A percentile compares a stretch with the other conserved stretches of the same genome.
These are phyloP conservation scores for Allolobophora icterica DNA, from an alignment of 2,888 invertebrate genomes.

Conservation along the genomic window DNA sequence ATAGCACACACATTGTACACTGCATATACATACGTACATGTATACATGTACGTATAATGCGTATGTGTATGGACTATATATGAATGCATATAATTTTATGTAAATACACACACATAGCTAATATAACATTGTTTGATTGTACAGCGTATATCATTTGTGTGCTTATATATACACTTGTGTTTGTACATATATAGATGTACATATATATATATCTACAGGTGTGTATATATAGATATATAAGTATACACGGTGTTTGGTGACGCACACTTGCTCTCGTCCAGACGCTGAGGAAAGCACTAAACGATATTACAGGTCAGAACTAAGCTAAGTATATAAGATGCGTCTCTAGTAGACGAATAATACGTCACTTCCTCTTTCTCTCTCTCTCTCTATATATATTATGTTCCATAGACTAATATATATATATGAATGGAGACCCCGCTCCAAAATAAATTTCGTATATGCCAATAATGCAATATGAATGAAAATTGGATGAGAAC, in stretches of 20 bases:
- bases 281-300: background rate
- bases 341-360: background rate
- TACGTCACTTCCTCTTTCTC: too few relatives aligned
- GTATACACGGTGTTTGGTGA: background rate
- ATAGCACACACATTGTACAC: too few relatives aligned
- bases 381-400: too few relatives aligned
- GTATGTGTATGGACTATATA: too few relatives aligned
- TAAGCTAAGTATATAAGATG: background rate
- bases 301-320: background rate
- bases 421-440: background rate
- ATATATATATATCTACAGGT: background rate
- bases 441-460: background rate
- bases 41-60: too few relatives aligned
- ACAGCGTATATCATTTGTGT: background rate
- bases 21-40: too few relatives aligned
- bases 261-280: background rate
- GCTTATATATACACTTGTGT: too few relatives aligned
- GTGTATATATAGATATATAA: background rate
- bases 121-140: background rate
- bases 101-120: background rate
- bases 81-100: background rate
- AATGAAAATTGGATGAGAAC: constrained; percentile 11
- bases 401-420: background rate
- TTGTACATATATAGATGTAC: background rate
- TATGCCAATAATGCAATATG: constrained; percentile 1